Evolutionary conservation across 1,140 invertebrate species (phyloP).

Genomic region (Drosophila nigrodunni): DNA sequence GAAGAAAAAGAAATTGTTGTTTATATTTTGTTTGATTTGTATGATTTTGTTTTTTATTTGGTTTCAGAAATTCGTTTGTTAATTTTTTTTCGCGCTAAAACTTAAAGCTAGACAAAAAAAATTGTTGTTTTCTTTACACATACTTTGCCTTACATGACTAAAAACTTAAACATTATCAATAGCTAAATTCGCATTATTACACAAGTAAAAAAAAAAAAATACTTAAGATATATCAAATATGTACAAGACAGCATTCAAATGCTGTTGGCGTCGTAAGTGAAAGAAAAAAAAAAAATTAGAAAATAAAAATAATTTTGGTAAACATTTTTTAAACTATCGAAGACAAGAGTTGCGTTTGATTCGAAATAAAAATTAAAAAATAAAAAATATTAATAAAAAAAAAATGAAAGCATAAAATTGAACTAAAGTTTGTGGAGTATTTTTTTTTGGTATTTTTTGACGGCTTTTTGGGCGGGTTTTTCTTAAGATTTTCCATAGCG

Average conservation of each 20-base stretch:
- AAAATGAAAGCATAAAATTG: conserved; percentile 50
- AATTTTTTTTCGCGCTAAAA: conserved; percentile 71
- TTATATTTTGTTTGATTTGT: conserved; percentile 53
- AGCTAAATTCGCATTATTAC: conserved; percentile 74
- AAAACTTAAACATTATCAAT: conserved; percentile 75
- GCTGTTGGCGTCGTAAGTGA: not conserved
- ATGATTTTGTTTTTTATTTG: conserved; percentile 65
- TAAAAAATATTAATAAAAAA: conserved; percentile 36
- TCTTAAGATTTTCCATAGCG: conserved; percentile 20
- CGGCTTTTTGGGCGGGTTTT: conserved; percentile 11
- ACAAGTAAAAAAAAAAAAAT: conserved; percentile 58
- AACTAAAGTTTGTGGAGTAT: conserved; percentile 48
- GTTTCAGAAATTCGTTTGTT: conserved; percentile 79
- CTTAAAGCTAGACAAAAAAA: conserved; percentile 80
- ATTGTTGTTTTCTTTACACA: conserved; percentile 45
- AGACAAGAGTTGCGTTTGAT: conserved; percentile 12
- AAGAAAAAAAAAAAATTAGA: conserved; percentile 20
- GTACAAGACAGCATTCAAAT: conserved; percentile 34
- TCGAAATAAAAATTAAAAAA: conserved; percentile 22
- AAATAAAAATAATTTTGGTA: conserved; percentile 4
- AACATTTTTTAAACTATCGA: conserved; percentile 31
- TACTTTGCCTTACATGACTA: conserved; percentile 60
- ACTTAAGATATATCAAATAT: conserved; percentile 22
- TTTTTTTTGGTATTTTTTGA: conserved; percentile 3
- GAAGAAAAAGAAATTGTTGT: not conserved